Conservation (phyloP, 2,797 vertebrate genomes). For the Melopsittacus undulatus region DNA sequence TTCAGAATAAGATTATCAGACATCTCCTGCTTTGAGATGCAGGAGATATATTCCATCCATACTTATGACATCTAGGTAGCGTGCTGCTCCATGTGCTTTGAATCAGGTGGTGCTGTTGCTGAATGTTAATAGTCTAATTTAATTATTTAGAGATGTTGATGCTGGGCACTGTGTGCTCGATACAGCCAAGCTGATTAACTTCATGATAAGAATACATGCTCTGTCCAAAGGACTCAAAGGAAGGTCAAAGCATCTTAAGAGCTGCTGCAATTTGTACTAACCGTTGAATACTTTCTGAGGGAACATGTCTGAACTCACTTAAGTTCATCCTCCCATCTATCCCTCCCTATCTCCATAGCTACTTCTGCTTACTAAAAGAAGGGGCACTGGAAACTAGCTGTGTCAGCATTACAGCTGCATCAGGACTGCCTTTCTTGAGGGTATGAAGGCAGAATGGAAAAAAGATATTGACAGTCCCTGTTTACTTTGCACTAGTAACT, state of each 20-base stretch:
- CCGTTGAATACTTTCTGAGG: background rate
- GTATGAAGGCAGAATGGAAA: background rate
- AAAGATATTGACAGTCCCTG: background rate
- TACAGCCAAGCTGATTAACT: background rate
- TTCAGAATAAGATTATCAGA: slow-evolving; percentile 53
- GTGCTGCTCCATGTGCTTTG: background rate
- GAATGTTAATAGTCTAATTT: slow-evolving; percentile 42
- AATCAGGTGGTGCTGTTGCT: background rate
- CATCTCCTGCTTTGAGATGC: slow-evolving; percentile 30
- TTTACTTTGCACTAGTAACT: background rate
- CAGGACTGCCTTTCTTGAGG: background rate
- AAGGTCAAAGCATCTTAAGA: background rate
- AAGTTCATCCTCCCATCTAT: background rate
- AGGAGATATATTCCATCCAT: slow-evolving; percentile 23
- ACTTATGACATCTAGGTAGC: slow-evolving; percentile 14
- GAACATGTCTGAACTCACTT: background rate
- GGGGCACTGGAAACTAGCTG: background rate
- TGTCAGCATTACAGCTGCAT: background rate
- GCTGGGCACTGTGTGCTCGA: background rate
- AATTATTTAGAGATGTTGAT: background rate
- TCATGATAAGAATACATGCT: background rate
- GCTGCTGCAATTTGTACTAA: background rate
- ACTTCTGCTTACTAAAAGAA: background rate
- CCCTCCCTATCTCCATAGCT: background rate
- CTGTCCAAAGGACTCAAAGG: background rate